Evolutionary conservation across 2,113 vertebrate genomes (phyloP).

Genomic region (Argyrosomus japonicus): DNA sequence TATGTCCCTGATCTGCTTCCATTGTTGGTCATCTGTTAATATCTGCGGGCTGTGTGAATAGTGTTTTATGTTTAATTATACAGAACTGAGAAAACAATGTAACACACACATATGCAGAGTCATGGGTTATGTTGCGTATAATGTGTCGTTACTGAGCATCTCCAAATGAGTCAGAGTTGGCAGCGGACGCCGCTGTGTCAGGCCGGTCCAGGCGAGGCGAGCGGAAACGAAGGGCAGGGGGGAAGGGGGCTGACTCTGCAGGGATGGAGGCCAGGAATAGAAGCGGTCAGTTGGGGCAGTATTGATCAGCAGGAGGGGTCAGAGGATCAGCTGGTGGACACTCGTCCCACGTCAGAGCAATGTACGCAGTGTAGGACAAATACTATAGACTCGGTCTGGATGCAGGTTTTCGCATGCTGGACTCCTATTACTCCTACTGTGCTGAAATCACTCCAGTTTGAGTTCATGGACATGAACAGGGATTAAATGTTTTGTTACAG

Average conservation of each 20-base stretch:
- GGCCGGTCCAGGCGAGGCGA: conserved; percentile 52
- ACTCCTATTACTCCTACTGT: neutral
- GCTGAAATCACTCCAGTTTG: neutral
- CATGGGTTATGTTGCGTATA: neutral
- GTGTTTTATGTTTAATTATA: conserved; percentile 14
- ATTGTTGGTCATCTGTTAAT: conserved; percentile 45
- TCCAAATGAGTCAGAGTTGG: conserved; percentile 61
- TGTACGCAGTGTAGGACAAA: conserved; percentile 21
- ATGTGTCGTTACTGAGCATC: conserved; percentile 21
- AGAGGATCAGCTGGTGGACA: conserved; percentile 42
- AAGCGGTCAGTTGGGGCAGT: conserved; percentile 69
- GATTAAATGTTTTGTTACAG: neutral
- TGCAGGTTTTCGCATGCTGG: neutral
- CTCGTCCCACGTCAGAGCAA: conserved; percentile 40
- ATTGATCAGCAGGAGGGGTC: conserved; percentile 74
- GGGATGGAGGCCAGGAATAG: conserved; percentile 72
- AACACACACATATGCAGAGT: conserved; percentile 14
- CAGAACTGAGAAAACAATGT: neutral
- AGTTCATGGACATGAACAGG: neutral
- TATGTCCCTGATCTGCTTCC: conserved; percentile 45
- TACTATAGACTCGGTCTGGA: neutral
- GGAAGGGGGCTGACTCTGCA: conserved; percentile 68
- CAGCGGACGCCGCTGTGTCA: conserved; percentile 40
- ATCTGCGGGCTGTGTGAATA: neutral
- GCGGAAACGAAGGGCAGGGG: conserved; percentile 54